phyloP scores from a whole-genome alignment of 2,797 vertebrate genomes.

The Alcedo atthis region DNA sequence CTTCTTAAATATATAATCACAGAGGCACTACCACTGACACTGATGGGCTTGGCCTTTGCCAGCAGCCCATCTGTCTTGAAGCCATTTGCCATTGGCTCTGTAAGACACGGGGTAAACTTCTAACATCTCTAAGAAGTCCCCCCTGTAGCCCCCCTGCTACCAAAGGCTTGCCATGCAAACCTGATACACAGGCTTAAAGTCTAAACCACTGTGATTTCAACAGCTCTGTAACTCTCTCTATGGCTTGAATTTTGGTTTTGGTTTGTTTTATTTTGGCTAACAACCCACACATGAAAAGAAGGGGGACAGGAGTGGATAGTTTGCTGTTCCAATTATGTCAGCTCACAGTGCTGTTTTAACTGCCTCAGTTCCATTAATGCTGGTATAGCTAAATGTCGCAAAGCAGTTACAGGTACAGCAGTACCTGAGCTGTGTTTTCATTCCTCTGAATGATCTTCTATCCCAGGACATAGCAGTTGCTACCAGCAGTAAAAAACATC shows the following conservation, averaged over 20 bases:
- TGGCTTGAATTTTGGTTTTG: neutral
- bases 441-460: neutral
- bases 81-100: neutral
- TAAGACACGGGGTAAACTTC: neutral
- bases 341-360: neutral
- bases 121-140: neutral
- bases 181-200: neutral
- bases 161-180: neutral
- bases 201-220: neutral
- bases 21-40: no score
- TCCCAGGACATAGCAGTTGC: neutral
- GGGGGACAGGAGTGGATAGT: neutral
- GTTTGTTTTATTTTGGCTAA: neutral
- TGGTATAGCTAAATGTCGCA: neutral
- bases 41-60: neutral
- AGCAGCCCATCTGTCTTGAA: neutral
- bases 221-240: neutral
- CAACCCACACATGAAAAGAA: neutral
- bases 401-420: neutral
- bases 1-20: no score
- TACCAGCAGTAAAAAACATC: neutral
- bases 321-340: neutral
- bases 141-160: neutral
- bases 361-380: neutral
- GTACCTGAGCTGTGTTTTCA: neutral